Evolutionary conservation across 1,140 invertebrate species (phyloP).

Genomic region (Drosophila pseudoananassae): DNA sequence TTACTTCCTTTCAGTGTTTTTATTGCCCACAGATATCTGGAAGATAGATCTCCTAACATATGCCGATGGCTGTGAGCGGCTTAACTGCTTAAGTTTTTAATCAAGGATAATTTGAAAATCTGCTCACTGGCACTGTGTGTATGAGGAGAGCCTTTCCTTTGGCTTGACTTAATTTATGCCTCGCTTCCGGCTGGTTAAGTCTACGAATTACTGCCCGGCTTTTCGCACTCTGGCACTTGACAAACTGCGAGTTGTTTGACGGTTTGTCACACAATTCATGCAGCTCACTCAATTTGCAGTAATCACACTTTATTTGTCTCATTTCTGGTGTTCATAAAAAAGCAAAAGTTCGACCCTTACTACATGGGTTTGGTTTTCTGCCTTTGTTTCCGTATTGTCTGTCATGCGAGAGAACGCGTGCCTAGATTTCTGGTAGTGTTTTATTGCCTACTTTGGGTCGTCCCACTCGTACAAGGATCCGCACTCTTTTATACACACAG

Average conservation of each 20-base stretch:
- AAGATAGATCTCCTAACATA: background rate
- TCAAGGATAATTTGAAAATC: slow-evolving; percentile 31
- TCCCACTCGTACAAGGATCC: slow-evolving; percentile 27
- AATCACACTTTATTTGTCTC: slow-evolving; percentile 77
- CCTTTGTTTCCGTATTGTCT: slow-evolving; percentile 45
- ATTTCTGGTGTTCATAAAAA: slow-evolving; percentile 77
- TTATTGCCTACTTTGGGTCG: slow-evolving; percentile 76
- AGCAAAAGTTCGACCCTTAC: slow-evolving; percentile 28
- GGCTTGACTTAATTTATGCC: slow-evolving; percentile 11
- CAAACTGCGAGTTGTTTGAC: slow-evolving; percentile 15
- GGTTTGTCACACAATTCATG: slow-evolving; percentile 56
- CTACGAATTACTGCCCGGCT: slow-evolving; percentile 21
- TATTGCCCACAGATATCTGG: too few species aligned
- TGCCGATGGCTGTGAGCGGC: background rate
- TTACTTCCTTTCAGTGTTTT: background rate
- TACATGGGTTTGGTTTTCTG: slow-evolving; percentile 24
- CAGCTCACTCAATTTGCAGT: slow-evolving; percentile 75
- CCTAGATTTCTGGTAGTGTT: slow-evolving; percentile 77
- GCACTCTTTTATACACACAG: background rate
- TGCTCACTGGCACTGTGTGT: slow-evolving; percentile 3
- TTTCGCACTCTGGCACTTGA: slow-evolving; percentile 20
- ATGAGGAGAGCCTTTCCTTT: background rate
- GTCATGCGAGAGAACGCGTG: slow-evolving; percentile 63
- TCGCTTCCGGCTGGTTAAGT: slow-evolving; percentile 1
- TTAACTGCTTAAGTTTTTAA: slow-evolving; percentile 14